Evolutionary conservation across 2,888 invertebrate genomes (phyloP).

Genomic region (Calameuta pallipes): DNA sequence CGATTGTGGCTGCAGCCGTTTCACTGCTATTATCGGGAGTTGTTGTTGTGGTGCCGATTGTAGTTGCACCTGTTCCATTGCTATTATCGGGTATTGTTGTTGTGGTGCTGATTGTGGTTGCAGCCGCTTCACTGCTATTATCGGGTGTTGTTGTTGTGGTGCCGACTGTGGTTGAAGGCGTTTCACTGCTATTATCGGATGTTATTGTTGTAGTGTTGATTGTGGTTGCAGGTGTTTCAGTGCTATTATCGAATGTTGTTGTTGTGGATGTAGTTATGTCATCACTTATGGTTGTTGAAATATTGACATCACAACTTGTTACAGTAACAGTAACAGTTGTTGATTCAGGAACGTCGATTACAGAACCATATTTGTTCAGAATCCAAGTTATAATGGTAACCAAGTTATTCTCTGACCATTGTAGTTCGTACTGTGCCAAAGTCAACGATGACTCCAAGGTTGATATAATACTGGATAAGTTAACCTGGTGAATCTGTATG

Average conservation of each 20-base stretch:
- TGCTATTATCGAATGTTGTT: not conserved
- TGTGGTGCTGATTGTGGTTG: too few species aligned
- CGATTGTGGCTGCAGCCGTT: too few species aligned
- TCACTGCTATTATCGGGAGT: too few species aligned
- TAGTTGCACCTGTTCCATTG: too few species aligned
- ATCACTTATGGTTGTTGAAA: constrained; percentile 17
- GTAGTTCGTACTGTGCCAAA: constrained; percentile 42
- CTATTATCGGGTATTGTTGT: too few species aligned
- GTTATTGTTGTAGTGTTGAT: constrained; percentile 7
- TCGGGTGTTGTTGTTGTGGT: constrained; percentile 3
- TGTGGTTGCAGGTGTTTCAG: constrained; percentile 9
- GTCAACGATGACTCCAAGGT: constrained; percentile 36
- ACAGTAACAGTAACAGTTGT: too few species aligned
- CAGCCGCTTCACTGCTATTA: not conserved
- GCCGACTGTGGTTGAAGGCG: constrained; percentile 14
- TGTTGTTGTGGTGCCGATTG: too few species aligned
- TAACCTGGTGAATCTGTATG: constrained; percentile 22
- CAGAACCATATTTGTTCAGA: not conserved
- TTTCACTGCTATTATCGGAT: not conserved
- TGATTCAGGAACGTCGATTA: too few species aligned
- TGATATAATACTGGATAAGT: constrained; percentile 24
- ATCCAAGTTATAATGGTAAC: constrained; percentile 35
- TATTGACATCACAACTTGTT: constrained; percentile 2
- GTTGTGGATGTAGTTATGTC: constrained; percentile 12
- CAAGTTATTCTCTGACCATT: constrained; percentile 35